Percentiles rank a stretch among this genome's conserved stretches.
Conservation (phyloP, 2,797 vertebrate genomes). For the Anisognathus igniventris region DNA sequence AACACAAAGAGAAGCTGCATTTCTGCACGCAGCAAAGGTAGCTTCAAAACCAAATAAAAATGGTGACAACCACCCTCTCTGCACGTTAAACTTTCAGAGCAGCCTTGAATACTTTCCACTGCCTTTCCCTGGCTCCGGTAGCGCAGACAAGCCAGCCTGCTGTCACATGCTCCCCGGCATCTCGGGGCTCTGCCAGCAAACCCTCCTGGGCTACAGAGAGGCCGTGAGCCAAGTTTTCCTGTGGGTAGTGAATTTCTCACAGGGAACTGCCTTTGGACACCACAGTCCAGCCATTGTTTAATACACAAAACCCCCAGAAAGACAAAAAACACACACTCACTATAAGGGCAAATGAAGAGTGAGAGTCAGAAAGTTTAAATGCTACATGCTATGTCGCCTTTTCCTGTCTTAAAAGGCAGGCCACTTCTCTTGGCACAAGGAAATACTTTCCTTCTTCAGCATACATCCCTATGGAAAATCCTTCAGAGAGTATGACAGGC, state of each 20-base stretch:
- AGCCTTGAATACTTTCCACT: not conserved
- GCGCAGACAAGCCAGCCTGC: not conserved
- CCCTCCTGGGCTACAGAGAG: not conserved
- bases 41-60: not conserved
- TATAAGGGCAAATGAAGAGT: not conserved
- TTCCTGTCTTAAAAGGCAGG: not conserved
- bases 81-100: not conserved
- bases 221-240: not conserved
- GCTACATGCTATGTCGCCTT: not conserved
- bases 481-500: not conserved
- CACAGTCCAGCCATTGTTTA: conserved; percentile 2
- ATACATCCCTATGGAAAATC: not conserved
- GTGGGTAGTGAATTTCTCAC: conserved; percentile 5
- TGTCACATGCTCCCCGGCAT: conserved; percentile 33
- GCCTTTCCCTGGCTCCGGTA: not conserved
- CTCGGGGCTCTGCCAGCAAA: conserved; percentile 21
- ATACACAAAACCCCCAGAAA: not conserved
- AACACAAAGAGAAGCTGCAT: not conserved
- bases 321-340: not conserved
- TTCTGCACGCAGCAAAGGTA: not conserved
- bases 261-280: conserved; percentile 1
- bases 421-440: not conserved
- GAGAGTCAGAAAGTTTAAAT: not conserved
- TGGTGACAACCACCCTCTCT: not conserved
- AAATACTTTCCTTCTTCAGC: not conserved